Conservation (phyloP, 2,888 invertebrate species). For the Philereme vetulata region DNA sequence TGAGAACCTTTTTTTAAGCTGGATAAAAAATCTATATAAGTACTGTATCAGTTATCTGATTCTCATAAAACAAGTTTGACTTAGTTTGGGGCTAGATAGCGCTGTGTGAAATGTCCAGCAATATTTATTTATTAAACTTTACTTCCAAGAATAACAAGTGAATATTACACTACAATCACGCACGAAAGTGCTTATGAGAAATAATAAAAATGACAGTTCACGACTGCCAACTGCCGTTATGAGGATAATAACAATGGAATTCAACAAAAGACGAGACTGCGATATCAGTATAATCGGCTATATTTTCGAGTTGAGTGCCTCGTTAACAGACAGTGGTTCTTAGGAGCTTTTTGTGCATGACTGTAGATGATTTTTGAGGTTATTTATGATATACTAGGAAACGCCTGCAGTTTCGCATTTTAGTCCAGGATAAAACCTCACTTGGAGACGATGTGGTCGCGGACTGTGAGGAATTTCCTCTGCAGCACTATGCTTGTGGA, state of each 20-base stretch:
- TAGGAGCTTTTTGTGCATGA: conserved; percentile 41
- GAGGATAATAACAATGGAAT: conserved; percentile 44
- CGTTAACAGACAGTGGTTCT: conserved; percentile 42
- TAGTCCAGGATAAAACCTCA: too few relatives aligned
- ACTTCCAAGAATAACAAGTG: neutral
- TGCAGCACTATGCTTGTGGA: too few relatives aligned
- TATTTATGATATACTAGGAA: conserved; percentile 19
- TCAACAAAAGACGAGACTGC: conserved; percentile 42
- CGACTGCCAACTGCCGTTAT: conserved; percentile 42
- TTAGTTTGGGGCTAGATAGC: too few relatives aligned
- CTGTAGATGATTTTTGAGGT: conserved; percentile 39
- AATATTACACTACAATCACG: conserved; percentile 41
- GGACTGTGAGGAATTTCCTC: too few relatives aligned
- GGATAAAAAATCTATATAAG: too few relatives aligned
- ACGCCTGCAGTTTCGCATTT: too few relatives aligned
- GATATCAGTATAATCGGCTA: conserved; percentile 44
- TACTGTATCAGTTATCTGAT: too few relatives aligned
- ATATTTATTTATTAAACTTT: neutral
- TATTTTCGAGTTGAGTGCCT: conserved; percentile 45
- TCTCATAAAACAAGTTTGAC: too few relatives aligned
- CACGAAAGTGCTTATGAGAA: conserved; percentile 46
- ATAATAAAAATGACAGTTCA: conserved; percentile 44
- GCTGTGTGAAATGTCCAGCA: too few relatives aligned
- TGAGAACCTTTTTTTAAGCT: too few relatives aligned
- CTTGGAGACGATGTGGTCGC: too few relatives aligned